phyloP scores from a whole-genome alignment of 2,888 invertebrate genomes.

The Cantharis lateralis region DNA sequence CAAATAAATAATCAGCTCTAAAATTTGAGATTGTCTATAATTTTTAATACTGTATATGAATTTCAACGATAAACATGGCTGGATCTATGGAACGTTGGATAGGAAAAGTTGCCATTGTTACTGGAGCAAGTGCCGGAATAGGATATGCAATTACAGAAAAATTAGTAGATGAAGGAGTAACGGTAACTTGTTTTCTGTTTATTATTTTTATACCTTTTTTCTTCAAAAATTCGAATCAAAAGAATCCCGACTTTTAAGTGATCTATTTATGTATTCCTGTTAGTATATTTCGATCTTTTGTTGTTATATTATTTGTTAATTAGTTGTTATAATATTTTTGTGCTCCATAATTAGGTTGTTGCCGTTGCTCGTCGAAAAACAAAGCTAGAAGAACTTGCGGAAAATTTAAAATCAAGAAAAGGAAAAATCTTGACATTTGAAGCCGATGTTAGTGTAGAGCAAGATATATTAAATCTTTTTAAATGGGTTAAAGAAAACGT shows the following conservation, averaged over 20 bases:
- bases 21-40: background rate
- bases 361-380: conserved; percentile 24
- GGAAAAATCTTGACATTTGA: conserved; percentile 33
- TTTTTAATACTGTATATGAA: background rate
- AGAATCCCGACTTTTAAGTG: too few relatives aligned
- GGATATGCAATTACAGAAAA: background rate
- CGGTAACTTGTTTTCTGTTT: background rate
- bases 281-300: too few relatives aligned
- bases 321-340: too few relatives aligned
- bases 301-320: too few relatives aligned
- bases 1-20: background rate
- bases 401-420: conserved; percentile 2
- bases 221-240: too few relatives aligned
- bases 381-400: conserved; percentile 10
- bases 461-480: conserved; percentile 31
- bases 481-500: conserved; percentile 34
- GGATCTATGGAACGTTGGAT: background rate
- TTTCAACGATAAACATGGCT: background rate
- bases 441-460: conserved; percentile 34
- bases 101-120: background rate
- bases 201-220: too few relatives aligned
- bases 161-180: background rate
- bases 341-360: conserved; percentile 14
- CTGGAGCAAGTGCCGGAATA: background rate
- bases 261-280: too few relatives aligned